Conservation (phyloP, 2,888 invertebrate genomes). For the Ochropacha duplaris region DNA sequence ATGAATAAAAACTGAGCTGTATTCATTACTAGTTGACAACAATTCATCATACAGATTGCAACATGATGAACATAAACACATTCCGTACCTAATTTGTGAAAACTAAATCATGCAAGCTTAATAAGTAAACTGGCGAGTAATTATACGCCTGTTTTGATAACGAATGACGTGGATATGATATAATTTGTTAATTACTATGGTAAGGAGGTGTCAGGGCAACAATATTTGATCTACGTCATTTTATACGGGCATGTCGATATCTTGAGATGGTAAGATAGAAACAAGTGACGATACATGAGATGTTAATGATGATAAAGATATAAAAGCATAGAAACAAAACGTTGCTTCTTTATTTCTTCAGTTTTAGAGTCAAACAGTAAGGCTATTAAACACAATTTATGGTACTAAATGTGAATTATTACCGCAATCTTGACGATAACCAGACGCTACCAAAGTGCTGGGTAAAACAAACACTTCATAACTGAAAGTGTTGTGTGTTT, state of each 20-base stretch:
- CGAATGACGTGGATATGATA: background rate
- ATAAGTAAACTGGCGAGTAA: background rate
- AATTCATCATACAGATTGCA: too few relatives aligned
- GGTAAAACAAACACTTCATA: constrained; percentile 31
- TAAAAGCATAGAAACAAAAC: background rate
- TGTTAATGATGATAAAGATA: too few relatives aligned
- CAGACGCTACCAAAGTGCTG: constrained; percentile 27
- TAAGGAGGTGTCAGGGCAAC: background rate
- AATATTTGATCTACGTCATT: background rate
- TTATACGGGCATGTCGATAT: background rate
- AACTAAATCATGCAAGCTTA: background rate
- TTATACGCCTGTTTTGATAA: background rate
- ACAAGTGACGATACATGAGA: background rate
- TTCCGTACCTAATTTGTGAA: background rate
- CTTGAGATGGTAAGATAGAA: background rate
- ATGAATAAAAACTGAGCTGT: background rate
- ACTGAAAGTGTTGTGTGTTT: background rate
- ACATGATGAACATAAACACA: background rate
- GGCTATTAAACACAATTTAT: constrained; percentile 18
- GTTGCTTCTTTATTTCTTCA: background rate
- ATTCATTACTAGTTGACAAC: too few relatives aligned
- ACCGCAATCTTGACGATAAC: constrained; percentile 26
- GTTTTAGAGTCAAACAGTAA: background rate
- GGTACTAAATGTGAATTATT: constrained; percentile 27
- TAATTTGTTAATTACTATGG: background rate